Evolutionary conservation across 2,888 invertebrate species (phyloP), one percentile per base, ranked within the genome.

Genomic region (Agonopterix alstromeriana): DNA sequence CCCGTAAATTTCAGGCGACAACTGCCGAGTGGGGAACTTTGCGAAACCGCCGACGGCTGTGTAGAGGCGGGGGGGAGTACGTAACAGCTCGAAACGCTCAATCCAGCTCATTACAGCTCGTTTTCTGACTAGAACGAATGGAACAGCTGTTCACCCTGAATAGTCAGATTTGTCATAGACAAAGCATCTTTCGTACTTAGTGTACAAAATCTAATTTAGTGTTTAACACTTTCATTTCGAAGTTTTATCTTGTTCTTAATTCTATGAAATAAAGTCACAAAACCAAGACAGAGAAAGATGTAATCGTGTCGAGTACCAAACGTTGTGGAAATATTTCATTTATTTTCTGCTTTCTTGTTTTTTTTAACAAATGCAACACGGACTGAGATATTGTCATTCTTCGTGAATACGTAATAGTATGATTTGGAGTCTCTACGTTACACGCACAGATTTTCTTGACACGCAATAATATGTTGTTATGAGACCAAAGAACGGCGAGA

Each of bases 1-100:
- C 79, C 82, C 83, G 86, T 87, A 87, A 86, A 87, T 87, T 87
- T 83, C 69, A 65, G 65, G 80, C 82, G 84, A 86, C 86, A 86
- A 86, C 76, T 81, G 82, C 82, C 77, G 79, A 81, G 80, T 76
- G 72, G 74, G 64, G 77, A 88, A 88, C 71, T 88, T 87, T 81
- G 74, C 61, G 68, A 77, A 81, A 84, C 83, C 79, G 83, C 83
- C 87, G 73, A 66, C 77, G 85, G 86, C 78, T 71, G 69, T 63
- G 64, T 58, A 55, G 65, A 61, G 58, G 64, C 67, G 65, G 61
- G 61, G 61, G 58, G 65, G 27, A 62, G 63, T 57, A 63, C 69
- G 70, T 68, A 69, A 63, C 65, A 71, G 66, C 67, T 68, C 53
- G 46, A 55, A 53, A 53, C 54, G 63, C 60, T 67, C 59, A 59